Evolutionary conservation across 2,888 invertebrate species (phyloP), one percentile per base, ranked within the genome.

Genomic region (Coenonympha glycerion): DNA sequence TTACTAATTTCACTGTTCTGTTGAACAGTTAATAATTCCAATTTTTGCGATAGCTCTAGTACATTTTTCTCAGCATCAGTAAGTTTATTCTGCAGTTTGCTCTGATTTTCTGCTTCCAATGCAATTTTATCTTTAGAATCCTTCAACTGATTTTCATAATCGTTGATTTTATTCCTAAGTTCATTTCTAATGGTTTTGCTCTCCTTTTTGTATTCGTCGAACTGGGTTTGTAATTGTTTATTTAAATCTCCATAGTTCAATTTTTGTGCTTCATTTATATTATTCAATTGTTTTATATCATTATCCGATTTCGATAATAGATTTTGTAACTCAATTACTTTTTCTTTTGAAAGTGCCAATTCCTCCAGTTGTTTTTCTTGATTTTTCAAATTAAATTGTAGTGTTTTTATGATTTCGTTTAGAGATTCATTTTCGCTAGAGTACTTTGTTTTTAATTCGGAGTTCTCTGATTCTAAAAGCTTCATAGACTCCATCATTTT

Each of bases 111-210:
- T 52, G 74, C 69, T 67, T 87, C 86, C 31, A 62, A 55, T 54
- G 77, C 77, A 15, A 81, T 60, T 55, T 75, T 80, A 33, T 77
- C 77, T 67, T 77, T 86, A 39, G 80, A 76, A 50, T 76, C 76
- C 54, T 73, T 68, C 51, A 81, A 64, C 61, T 79, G 73, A 59
- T 79, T 82, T 53, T 87, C 82, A 49, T 79, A 78, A 15, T 79
- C 91, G 55, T 90, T 90, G 51, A 94, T 68, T 64, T 90, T 90
- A 16, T 79, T 70, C 60, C 86, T 76, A 1, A 92, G 68, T 34
- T 89, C 89, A 45, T 84, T 81, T 59, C 86, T 86, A 26, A 88
- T 79, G 47, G 76, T 77, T 66, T 90, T 89, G 52, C 73, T 79
- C 54, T 87, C 82, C 52, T 75, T 82, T 60, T 82, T 87, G 42